phyloP scores from a whole-genome alignment of 2,888 invertebrate species.

The Pyrgus malvae region DNA sequence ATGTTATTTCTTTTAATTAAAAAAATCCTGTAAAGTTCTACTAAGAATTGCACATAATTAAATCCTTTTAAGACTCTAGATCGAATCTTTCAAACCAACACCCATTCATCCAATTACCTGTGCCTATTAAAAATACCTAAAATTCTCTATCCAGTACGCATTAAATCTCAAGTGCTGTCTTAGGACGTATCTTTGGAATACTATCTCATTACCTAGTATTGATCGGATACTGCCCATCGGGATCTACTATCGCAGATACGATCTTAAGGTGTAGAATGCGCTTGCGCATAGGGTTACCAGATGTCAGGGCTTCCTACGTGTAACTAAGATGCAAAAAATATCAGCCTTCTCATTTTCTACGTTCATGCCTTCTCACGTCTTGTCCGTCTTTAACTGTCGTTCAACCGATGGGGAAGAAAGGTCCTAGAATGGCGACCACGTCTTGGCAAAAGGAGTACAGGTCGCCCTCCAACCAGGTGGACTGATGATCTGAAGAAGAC shows the following conservation, averaged over 20 bases:
- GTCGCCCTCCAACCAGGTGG: too few relatives aligned
- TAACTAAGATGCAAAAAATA: too few relatives aligned
- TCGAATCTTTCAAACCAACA: not conserved
- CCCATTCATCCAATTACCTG: slow-evolving; percentile 17
- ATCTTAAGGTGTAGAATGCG: slow-evolving; percentile 47
- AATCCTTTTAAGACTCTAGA: not conserved
- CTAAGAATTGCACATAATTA: slow-evolving; percentile 8
- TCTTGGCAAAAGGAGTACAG: too few relatives aligned
- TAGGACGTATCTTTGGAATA: not conserved
- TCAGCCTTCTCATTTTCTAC: too few relatives aligned
- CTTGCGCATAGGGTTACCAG: slow-evolving; percentile 40
- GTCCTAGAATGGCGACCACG: too few relatives aligned
- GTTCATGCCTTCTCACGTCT: too few relatives aligned
- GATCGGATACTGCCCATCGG: slow-evolving; percentile 21
- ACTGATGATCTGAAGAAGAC: too few relatives aligned
- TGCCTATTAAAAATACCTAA: slow-evolving; percentile 7
- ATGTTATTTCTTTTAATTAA: too few relatives aligned
- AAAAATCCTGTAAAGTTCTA: too few relatives aligned
- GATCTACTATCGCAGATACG: slow-evolving; percentile 42
- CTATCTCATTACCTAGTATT: slow-evolving; percentile 15
- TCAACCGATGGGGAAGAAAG: too few relatives aligned
- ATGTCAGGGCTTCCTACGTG: too few relatives aligned
- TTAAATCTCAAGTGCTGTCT: slow-evolving; percentile 2
- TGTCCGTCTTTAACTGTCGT: too few relatives aligned
- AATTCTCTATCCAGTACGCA: not conserved